These are phyloP conservation scores for Thomomys bottae DNA, from an alignment of 2,113 vertebrate genomes.

Conservation along the genomic window DNA sequence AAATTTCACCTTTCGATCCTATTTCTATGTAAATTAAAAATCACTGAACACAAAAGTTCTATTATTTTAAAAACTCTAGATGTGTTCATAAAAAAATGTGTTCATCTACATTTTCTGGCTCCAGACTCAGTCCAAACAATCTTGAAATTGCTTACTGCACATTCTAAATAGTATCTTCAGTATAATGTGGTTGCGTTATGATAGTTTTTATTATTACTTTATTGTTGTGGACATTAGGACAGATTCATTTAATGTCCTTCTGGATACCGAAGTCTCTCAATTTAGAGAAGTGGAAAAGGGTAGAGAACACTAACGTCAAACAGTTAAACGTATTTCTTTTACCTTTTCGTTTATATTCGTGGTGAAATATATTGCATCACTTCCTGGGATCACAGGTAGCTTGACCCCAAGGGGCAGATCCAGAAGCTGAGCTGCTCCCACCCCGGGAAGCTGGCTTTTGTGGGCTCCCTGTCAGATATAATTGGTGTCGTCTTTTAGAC, in stretches of 20 bases:
- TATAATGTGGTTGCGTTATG: not conserved
- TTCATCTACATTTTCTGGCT: not conserved
- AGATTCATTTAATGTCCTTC: not conserved
- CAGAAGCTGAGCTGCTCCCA: constrained; percentile 63
- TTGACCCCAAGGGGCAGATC: constrained; percentile 81
- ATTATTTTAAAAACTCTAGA: too few relatives aligned
- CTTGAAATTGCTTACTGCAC: not conserved
- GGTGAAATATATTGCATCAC: constrained; percentile 71
- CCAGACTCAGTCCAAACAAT: not conserved
- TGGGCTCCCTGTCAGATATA: constrained; percentile 47
- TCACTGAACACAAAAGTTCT: too few relatives aligned
- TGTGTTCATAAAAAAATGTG: too few relatives aligned
- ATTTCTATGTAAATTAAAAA: too few relatives aligned
- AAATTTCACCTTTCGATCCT: not conserved
- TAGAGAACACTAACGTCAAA: not conserved
- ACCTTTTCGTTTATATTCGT: constrained; percentile 80
- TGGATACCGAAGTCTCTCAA: not conserved
- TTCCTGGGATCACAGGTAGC: constrained; percentile 78
- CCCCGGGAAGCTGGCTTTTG: constrained; percentile 35
- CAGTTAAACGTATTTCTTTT: constrained; percentile 31
- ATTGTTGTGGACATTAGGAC: not conserved
- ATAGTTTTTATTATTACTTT: not conserved
- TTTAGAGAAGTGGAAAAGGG: not conserved
- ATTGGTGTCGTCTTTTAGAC: not conserved
- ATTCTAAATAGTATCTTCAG: not conserved